Evolutionary conservation across 64 coral and sea anemone genomes (phyloP), one percentile per base, ranked within the genome.

Genomic region (Orbicella faveolata): DNA sequence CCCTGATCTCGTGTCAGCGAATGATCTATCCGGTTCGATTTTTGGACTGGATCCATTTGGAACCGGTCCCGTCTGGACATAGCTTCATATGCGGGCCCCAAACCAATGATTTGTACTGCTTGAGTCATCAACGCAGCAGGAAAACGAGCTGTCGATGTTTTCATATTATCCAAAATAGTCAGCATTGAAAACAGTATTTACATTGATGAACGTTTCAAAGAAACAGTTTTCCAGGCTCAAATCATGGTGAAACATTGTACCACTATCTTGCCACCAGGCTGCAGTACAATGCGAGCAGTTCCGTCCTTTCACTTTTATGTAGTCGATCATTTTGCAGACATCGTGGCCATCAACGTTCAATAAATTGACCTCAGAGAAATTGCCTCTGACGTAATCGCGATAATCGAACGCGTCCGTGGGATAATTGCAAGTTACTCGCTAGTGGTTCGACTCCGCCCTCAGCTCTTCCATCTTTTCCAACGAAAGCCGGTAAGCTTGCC

Each of bases 361-460:
- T 10, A 37, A 34, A 35, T 77, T 37, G 18, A 88, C 26, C 18
- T 88, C 4, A 17, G 30, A 23, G 54, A 88, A 88, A 7, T 88
- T 88, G 18, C 25, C 86, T 73, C 52, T 23, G 35, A 87, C 83
- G 36, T 87, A 87, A 51, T 87, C 83, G n/a, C 65, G 37, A 73
- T 73, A 73, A n/a, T 87, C 36, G 21, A 87, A 72, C 16, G 25
- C 25, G 23, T 73, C 48, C 13, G 36, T 13, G 10, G 86, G 86
- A 17, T 61, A 88, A 25, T 76, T 77, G 70, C 86, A 88, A 51
- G 86, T 88, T 55, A 88, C 18, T 75, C 86, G 86, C 86, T 52
- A 88, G 73, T 76, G 72, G 12, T 25, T 88, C 2, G 86, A 88
- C 41, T 59, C 52, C 17, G 73, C 17, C 20, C 51, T 88, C n/a